Conservation (phyloP, 1,140 invertebrate species). For the Aporrectodea caliginosa region DNA sequence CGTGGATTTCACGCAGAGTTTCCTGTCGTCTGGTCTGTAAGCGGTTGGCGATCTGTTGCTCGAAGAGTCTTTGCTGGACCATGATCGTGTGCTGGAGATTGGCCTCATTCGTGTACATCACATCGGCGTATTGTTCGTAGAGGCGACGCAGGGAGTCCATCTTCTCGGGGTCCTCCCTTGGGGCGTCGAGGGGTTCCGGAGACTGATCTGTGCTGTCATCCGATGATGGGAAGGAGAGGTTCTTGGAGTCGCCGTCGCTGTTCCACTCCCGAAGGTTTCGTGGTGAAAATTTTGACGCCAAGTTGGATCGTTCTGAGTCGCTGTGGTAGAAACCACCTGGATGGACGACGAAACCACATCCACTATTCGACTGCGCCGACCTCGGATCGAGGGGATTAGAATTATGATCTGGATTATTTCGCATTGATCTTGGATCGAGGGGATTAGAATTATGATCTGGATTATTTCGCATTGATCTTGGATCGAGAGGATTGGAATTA, state of each 20-base stretch:
- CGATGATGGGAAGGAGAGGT: background rate
- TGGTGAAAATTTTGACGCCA: background rate
- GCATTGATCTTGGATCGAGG: too few relatives aligned
- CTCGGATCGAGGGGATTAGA: too few relatives aligned
- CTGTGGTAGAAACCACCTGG: background rate
- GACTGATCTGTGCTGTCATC: background rate
- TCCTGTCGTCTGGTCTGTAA: background rate
- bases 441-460: too few relatives aligned
- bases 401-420: too few relatives aligned
- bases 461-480: too few relatives aligned
- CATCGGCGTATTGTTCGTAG: constrained; percentile 10
- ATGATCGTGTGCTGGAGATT: constrained; percentile 26
- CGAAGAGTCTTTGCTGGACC: constrained; percentile 19
- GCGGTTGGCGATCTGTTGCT: constrained; percentile 10
- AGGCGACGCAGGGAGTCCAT: background rate
- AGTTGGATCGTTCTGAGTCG: background rate
- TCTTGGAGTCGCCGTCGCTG: background rate
- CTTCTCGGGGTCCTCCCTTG: background rate
- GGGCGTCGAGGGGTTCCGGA: background rate
- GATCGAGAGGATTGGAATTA: too few relatives aligned
- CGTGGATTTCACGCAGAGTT: too few relatives aligned
- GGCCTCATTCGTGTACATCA: constrained; percentile 21
- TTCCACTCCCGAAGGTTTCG: background rate
- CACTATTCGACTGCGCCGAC: too few relatives aligned
- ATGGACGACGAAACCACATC: too few relatives aligned